Conservation (phyloP, 2,888 invertebrate species). For the Subacronicta megacephala region DNA sequence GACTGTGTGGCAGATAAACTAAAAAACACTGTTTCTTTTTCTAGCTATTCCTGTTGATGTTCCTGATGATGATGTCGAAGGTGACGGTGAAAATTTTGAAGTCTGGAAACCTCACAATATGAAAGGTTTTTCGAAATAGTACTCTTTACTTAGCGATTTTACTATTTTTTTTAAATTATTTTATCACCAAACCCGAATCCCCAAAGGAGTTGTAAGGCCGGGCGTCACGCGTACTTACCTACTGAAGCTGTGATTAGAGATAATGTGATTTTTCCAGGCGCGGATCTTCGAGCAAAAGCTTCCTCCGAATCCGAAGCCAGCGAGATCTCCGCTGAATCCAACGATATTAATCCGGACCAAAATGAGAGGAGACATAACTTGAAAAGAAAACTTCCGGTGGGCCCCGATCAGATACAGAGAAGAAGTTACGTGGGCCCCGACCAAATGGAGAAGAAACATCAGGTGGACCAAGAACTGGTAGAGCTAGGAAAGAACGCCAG, state of each 20-base stretch:
- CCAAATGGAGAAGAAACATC: constrained; percentile 18
- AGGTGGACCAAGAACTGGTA: constrained; percentile 34
- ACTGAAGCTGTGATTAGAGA: too few relatives aligned
- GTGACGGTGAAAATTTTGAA: constrained; percentile 1
- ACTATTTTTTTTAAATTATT: too few relatives aligned
- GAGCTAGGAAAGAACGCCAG: constrained; percentile 62
- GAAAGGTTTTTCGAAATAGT: too few relatives aligned
- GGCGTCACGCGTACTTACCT: too few relatives aligned
- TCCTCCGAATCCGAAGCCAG: not conserved
- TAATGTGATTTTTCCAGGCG: not conserved
- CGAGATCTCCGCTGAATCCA: constrained; percentile 18
- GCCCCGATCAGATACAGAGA: constrained; percentile 39
- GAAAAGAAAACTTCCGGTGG: constrained; percentile 24
- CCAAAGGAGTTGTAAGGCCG: too few relatives aligned
- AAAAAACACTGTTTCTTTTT: not conserved
- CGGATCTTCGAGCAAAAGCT: not conserved
- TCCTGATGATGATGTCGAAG: not conserved
- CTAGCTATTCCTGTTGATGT: constrained; percentile 1
- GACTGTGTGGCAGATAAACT: too few relatives aligned
- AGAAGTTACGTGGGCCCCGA: constrained; percentile 31
- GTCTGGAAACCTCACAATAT: constrained; percentile 23
- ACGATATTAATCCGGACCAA: not conserved
- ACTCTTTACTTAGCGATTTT: too few relatives aligned
- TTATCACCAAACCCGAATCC: too few relatives aligned
- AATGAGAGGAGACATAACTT: constrained; percentile 23